Evolutionary conservation across 35 echinoderm and acorn worm genomes (phyloP).

Genomic region (Anneissia japonica): DNA sequence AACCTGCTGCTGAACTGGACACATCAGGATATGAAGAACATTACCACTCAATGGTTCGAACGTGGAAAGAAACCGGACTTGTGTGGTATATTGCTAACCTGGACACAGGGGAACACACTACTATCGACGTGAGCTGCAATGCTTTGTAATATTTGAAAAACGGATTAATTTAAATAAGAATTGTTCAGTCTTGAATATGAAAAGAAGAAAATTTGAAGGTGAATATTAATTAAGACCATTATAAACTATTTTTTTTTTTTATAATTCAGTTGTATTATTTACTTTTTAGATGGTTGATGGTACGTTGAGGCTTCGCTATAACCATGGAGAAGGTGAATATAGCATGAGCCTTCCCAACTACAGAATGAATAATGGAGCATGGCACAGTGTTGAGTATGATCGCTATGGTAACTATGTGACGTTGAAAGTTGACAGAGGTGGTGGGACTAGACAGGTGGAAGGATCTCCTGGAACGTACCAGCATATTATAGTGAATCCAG

Average conservation of each 20-base stretch:
- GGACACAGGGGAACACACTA: slow-evolving; percentile 57
- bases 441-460: slow-evolving; percentile 79
- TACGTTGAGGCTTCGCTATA: slow-evolving; percentile 45
- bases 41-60: slow-evolving; percentile 77
- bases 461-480: slow-evolving; percentile 57
- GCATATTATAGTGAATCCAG: slow-evolving; percentile 36
- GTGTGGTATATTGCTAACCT: slow-evolving; percentile 72
- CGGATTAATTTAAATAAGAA: too few relatives aligned
- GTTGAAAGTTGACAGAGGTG: slow-evolving; percentile 86
- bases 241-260: too few relatives aligned
- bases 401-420: slow-evolving; percentile 76
- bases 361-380: slow-evolving; percentile 72
- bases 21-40: slow-evolving; percentile 28
- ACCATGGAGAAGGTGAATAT: slow-evolving; percentile 65
- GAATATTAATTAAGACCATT: too few relatives aligned
- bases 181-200: too few relatives aligned
- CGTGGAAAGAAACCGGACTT: slow-evolving; percentile 44
- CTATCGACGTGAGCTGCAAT: slow-evolving; percentile 81
- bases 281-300: slow-evolving; percentile 60
- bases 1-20: neutral
- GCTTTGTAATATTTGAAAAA: too few relatives aligned
- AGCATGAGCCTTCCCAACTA: slow-evolving; percentile 50
- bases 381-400: slow-evolving; percentile 75
- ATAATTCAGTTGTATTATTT: too few relatives aligned
- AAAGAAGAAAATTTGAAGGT: too few relatives aligned